These are phyloP conservation scores for Gopherus flavomarginatus DNA, from an alignment of 2,113 vertebrate genomes.

Conservation along the genomic window DNA sequence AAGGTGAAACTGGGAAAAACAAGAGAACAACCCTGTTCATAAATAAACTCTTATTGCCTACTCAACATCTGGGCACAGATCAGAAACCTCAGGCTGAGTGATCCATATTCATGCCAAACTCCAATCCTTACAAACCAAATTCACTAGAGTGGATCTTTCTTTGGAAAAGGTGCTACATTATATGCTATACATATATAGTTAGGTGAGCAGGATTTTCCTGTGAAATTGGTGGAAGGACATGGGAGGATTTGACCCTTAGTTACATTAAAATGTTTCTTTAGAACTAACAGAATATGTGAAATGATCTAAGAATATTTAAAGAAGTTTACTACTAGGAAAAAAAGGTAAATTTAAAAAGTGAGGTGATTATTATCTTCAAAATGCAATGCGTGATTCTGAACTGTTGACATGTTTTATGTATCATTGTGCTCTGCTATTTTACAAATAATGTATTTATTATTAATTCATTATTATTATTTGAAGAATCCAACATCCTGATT, in stretches of 20 bases:
- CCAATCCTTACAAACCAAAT: not conserved
- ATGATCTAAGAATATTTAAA: not conserved
- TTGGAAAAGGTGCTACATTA: not conserved
- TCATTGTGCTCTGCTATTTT: slow-evolving; percentile 28
- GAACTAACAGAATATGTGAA: not conserved
- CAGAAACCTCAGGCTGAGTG: not conserved
- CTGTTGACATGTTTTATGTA: not conserved
- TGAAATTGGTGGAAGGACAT: not conserved
- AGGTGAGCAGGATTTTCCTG: not conserved
- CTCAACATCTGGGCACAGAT: not conserved
- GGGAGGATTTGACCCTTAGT: not conserved
- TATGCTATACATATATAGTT: not conserved
- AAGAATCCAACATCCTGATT: slow-evolving; percentile 21
- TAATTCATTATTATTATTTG: slow-evolving; percentile 2
- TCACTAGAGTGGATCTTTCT: slow-evolving; percentile 13
- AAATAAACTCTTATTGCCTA: not conserved
- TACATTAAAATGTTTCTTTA: not conserved
- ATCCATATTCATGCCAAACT: not conserved
- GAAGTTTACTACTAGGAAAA: slow-evolving; percentile 44
- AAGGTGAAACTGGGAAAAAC: not conserved
- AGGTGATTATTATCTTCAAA: slow-evolving; percentile 2
- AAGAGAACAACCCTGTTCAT: not conserved
- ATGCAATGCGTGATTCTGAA: not conserved
- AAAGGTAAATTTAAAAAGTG: slow-evolving; percentile 1
- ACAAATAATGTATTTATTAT: not conserved